Evolutionary conservation across 2,797 vertebrate species (phyloP), one percentile per base, ranked within the genome.

Genomic region (Anniella stebbinsi): DNA sequence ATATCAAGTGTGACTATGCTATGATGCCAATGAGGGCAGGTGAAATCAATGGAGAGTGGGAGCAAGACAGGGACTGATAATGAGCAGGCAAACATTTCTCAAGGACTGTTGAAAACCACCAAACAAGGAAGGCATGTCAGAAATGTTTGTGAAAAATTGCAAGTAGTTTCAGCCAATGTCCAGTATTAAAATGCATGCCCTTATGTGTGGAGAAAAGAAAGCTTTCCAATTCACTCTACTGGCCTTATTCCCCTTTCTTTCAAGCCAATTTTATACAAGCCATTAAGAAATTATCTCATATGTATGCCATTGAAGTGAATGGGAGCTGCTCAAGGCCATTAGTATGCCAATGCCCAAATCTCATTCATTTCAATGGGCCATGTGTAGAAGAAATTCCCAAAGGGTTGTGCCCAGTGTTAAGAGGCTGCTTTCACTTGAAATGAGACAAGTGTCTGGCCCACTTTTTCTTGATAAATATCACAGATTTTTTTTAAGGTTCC

Each of bases 141-240:
- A 60, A 75, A 45, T 0, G 86, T 15, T 0, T 78, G 87, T 69
- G 23, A 86, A 60, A 13, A 82, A 48, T 63, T 73, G 21, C 15
- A 30, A 69, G 13, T 3, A 30, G 18, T 9, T 67, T 15, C 60
- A 28, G 25, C 13, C 67, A 12, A 30, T 66, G 36, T 66, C 80
- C 28, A 12, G 8, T n/a, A 70, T 70, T 75, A 73, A 73, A 75
- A 86, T 17, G 25, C 63, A 18, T 7, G n/a, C n/a, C 9, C 54
- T 76, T 76, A 10, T 69, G 33, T 7, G 17, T 51, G 3, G 51
- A 38, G 5, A 38, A 84, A 91, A 75, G 12, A 82, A 90, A 38
- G 28, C 66, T 89, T 41, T n/a, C 90, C 87, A 90, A 67, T 28
- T 90, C 45, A 82, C 76, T 23, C 30, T 84, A 21, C 88, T 84